These are phyloP conservation scores for Dromococcyx pavoninus DNA, from an alignment of 2,797 vertebrate genomes.

Conservation along the genomic window DNA sequence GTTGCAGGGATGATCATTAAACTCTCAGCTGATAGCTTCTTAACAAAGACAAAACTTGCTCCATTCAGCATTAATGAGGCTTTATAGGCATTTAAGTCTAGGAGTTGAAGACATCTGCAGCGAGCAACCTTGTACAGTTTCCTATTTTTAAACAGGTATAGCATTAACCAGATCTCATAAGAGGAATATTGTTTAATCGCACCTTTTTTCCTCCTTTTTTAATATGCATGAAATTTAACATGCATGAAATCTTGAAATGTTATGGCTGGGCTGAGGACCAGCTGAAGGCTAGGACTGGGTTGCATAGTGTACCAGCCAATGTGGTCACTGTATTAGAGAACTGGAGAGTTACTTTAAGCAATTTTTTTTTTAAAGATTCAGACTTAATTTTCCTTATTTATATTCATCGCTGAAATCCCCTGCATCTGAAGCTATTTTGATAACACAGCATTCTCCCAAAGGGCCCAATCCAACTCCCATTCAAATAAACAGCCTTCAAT, in stretches of 20 bases:
- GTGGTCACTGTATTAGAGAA: neutral
- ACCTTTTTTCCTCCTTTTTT: accelerated
- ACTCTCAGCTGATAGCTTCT: neutral
- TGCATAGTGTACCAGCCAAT: neutral
- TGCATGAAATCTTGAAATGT: neutral
- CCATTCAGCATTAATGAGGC: neutral
- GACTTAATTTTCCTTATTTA: conserved; percentile 62
- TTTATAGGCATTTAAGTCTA: neutral
- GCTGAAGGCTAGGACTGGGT: neutral
- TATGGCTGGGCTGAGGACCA: neutral
- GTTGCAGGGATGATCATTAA: neutral
- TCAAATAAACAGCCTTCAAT: conserved; percentile 67
- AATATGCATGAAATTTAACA: neutral
- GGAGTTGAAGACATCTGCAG: neutral
- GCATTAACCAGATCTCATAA: neutral
- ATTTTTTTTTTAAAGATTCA: neutral
- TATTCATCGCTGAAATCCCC: conserved; percentile 45
- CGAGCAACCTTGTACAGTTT: neutral
- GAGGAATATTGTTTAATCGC: neutral
- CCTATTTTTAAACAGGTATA: neutral
- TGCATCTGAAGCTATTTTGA: conserved; percentile 51
- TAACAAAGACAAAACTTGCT: neutral
- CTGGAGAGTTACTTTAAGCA: neutral
- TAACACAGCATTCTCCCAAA: conserved; percentile 46
- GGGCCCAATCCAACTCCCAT: conserved; percentile 55